Conservation (phyloP, 1,140 invertebrate species). For the Philotrypesis tridentata region DNA sequence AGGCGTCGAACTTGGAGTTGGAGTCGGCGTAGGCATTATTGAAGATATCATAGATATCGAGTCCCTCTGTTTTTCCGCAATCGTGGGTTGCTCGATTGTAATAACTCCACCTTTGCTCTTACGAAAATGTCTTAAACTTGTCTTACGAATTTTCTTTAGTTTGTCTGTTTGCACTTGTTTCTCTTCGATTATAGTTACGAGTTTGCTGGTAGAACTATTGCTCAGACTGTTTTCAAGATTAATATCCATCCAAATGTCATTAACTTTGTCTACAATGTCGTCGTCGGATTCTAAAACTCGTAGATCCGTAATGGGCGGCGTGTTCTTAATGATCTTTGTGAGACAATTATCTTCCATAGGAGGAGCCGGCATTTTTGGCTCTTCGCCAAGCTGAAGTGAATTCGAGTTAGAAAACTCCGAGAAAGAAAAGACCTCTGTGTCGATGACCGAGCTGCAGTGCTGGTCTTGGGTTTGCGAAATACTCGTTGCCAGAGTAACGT, state of each 20-base stretch:
- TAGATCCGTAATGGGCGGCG: conserved; percentile 58
- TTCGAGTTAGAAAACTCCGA: conserved; percentile 53
- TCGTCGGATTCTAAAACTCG: conserved; percentile 58
- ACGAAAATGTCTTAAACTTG: conserved; percentile 39
- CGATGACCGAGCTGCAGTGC: conserved; percentile 46
- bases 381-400: conserved; percentile 56
- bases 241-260: conserved; percentile 60
- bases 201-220: conserved; percentile 1
- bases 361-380: conserved; percentile 55
- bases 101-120: conserved; percentile 22
- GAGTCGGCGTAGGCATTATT: background rate
- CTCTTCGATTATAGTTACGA: background rate
- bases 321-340: conserved; percentile 61
- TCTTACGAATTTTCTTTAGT: conserved; percentile 6
- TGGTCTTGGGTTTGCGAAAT: conserved; percentile 38
- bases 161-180: conserved; percentile 37
- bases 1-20: background rate
- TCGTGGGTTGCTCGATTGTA: background rate
- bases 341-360: conserved; percentile 61
- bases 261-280: conserved; percentile 56
- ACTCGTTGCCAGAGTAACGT: background rate
- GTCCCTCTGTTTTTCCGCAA: background rate
- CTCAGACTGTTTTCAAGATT: conserved; percentile 49
- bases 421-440: conserved; percentile 50
- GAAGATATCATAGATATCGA: background rate